Base-by-base conservation (phyloP, 2,113 vertebrate species). In the Nannospalax galili region DNA sequence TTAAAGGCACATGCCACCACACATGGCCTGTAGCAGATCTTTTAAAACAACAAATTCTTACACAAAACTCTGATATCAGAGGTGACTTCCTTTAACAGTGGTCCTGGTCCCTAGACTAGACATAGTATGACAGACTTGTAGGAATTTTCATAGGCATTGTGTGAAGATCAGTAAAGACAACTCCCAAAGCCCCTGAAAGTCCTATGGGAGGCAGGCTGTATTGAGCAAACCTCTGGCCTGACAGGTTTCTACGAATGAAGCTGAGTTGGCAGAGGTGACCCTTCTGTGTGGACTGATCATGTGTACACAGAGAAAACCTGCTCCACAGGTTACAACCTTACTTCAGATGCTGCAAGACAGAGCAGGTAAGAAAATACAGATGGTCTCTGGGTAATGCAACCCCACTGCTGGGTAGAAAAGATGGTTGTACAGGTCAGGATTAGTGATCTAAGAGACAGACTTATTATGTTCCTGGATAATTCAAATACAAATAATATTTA, bases 11-110 rank as follows among this genome's bases (percentile, higher is more conserved):
- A 52, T 52, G 11, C 48, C 11, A 52, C 48, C 11, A 52, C 48
- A 52, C 6, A 6, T 52, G 48, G 11, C 11, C 48, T 52, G 6
- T 52, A 52, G 11, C 6, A 52, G 11, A 11, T 11, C 48, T 52
- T 52, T 52, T 52, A 52, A 52, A 52, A 52, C 48, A 52, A 52
- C 6, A 52, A 52, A 52, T 11, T 52, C 37, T 84, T 45, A 7
- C 62, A 22, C 40, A 62, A 91, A 93, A 85, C 56, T 45, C 93
- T 93, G n/a, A 40, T 77, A 84, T 77, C 56, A 86, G 40, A 88
- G 32, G 19, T 40, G 26, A 81, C 72, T 60, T 70, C 78, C 86
- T 81, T 92, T 79, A n/a, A 28, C 5, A 40, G 80, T 16, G 32
- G 90, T 10, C 56, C n/a, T 67, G 20, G 9, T 67, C 8, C 30